Percentiles rank a stretch among this genome's conserved stretches.
phyloP scores from a whole-genome alignment of 2,888 invertebrate genomes.

The Dryomyza anilis region DNA sequence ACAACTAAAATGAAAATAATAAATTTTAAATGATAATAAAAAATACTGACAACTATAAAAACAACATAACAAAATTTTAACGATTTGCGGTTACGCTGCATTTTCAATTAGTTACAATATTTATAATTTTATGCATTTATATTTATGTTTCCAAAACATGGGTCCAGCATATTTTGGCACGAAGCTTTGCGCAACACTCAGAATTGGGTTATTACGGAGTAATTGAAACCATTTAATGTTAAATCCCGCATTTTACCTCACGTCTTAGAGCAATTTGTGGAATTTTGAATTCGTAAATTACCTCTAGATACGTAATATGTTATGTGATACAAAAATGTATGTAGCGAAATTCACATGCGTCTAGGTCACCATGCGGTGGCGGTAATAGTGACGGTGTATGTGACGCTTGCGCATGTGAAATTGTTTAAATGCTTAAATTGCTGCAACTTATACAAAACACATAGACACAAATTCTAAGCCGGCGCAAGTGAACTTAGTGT shows the following conservation, averaged over 20 bases:
- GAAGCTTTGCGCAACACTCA: neutral
- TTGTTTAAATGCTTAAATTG: constrained; percentile 22
- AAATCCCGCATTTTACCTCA: constrained; percentile 20
- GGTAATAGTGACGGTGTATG: too few species aligned
- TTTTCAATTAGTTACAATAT: constrained; percentile 7
- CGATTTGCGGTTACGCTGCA: constrained; percentile 4
- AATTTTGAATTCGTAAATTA: neutral
- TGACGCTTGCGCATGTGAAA: constrained; percentile 24
- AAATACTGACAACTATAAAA: too few species aligned
- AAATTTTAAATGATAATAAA: too few species aligned
- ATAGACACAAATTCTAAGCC: too few species aligned
- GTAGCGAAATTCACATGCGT: constrained; percentile 38
- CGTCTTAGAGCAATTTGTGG: neutral
- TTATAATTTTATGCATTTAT: neutral
- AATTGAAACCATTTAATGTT: constrained; percentile 18
- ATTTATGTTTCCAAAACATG: neutral
- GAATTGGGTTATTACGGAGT: neutral
- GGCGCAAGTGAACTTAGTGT: neutral
- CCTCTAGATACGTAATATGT: neutral
- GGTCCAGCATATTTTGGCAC: neutral
- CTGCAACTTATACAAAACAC: neutral
- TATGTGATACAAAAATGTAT: neutral
- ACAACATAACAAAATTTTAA: too few species aligned
- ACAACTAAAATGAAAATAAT: too few species aligned
- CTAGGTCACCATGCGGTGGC: constrained; percentile 39